Evolutionary conservation across 1,140 invertebrate genomes (phyloP).

Genomic region (Littorina saxatilis): DNA sequence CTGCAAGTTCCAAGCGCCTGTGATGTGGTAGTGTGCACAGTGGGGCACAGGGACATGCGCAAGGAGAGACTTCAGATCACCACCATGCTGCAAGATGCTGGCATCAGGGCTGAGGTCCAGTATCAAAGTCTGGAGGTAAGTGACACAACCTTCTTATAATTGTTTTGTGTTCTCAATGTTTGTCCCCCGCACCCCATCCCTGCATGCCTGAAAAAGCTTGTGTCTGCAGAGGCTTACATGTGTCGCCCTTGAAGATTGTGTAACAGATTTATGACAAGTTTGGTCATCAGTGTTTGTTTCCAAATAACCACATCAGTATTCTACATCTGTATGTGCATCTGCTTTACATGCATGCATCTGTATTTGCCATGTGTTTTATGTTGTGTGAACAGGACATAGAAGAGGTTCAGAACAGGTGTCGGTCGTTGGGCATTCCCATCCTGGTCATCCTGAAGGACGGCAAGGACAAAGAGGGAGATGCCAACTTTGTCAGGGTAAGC

Average conservation of each 20-base stretch:
- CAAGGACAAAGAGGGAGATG: constrained; percentile 73
- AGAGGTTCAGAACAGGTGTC: constrained; percentile 83
- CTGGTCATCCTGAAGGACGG: constrained; percentile 83
- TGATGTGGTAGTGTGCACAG: constrained; percentile 83
- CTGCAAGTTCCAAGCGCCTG: constrained; percentile 69
- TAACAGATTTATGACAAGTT: too few relatives aligned
- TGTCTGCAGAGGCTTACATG: background rate
- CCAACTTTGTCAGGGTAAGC: constrained; percentile 79
- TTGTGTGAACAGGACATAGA: constrained; percentile 77
- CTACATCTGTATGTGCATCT: too few relatives aligned
- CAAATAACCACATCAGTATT: too few relatives aligned
- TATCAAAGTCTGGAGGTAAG: constrained; percentile 76
- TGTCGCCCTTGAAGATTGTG: too few relatives aligned
- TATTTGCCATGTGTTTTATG: constrained; percentile 4
- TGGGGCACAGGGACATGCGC: constrained; percentile 78
- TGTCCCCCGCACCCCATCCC: background rate
- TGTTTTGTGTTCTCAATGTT: background rate
- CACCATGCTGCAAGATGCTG: constrained; percentile 79
- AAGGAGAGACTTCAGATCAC: constrained; percentile 82
- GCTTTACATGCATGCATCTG: too few relatives aligned
- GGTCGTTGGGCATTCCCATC: constrained; percentile 80
- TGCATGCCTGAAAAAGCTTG: background rate
- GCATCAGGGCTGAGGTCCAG: constrained; percentile 78
- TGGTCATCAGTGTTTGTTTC: too few relatives aligned
- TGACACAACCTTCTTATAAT: background rate